A percentile compares a stretch with the other conserved stretches of the same genome.
phyloP scores from a whole-genome alignment of 2,888 invertebrate genomes.

The Trissonchulus sp. region DNA sequence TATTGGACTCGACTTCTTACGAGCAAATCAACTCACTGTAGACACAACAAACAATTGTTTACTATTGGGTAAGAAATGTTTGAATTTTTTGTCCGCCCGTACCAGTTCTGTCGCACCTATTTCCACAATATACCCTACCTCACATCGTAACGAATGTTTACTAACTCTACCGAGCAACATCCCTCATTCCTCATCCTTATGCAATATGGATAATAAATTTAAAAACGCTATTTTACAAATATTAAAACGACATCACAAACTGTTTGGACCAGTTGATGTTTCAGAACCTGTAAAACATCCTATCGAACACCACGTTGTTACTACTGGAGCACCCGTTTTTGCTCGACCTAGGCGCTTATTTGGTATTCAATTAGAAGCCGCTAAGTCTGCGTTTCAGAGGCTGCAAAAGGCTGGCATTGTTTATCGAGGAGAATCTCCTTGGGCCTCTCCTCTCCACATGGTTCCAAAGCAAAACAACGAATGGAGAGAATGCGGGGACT shows the following conservation, averaged over 20 bases:
- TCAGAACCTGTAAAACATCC: constrained; percentile 16
- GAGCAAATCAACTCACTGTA: background rate
- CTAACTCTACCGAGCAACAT: background rate
- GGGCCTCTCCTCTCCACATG: constrained; percentile 25
- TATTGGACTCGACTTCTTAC: constrained; percentile 12
- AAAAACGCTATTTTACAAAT: background rate
- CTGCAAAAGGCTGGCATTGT: background rate
- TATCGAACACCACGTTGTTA: constrained; percentile 18
- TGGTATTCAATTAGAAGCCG: constrained; percentile 7
- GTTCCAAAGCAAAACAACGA: constrained; percentile 12
- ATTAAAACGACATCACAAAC: background rate
- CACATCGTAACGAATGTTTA: too few species aligned
- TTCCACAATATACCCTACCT: too few species aligned
- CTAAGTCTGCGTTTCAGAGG: background rate
- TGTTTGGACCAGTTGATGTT: background rate
- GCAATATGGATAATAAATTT: too few species aligned
- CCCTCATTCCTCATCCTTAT: too few species aligned
- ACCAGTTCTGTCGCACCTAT: background rate
- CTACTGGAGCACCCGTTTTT: constrained; percentile 17
- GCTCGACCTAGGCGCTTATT: constrained; percentile 19
- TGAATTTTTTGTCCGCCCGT: background rate
- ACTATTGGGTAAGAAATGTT: too few species aligned
- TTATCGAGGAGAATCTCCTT: constrained; percentile 18
- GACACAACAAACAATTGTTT: background rate
- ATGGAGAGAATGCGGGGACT: constrained; percentile 24